Conservation (phyloP, 2,888 invertebrate genomes). For the Brachypterus glaber region DNA sequence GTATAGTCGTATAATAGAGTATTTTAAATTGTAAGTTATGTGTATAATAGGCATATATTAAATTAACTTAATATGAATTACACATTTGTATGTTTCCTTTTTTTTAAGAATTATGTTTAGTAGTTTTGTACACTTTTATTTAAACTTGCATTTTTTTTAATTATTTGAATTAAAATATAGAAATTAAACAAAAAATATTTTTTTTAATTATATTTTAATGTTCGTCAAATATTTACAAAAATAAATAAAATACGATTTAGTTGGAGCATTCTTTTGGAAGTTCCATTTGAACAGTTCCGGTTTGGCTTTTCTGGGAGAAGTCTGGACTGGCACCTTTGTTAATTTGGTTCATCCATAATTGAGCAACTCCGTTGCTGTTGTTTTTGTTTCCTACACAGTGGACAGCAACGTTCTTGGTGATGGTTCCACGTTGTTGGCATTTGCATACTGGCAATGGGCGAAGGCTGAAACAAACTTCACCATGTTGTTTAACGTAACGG, state of each 20-base stretch:
- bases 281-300: slow-evolving; percentile 33
- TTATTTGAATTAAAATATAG: no score
- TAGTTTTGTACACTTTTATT: no score
- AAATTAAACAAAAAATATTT: no score
- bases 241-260: slow-evolving; percentile 8
- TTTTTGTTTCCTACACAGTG: slow-evolving; percentile 37
- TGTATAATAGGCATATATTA: no score
- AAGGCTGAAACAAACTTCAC: slow-evolving; percentile 52
- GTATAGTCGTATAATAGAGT: no score
- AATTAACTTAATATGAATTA: no score
- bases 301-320: slow-evolving; percentile 39
- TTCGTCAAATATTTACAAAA: slow-evolving; percentile 16
- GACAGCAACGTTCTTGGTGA: slow-evolving; percentile 42
- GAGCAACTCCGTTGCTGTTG: no score
- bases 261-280: slow-evolving; percentile 40
- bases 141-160: no score
- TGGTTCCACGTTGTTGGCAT: slow-evolving; percentile 33
- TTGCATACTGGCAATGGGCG: slow-evolving; percentile 49
- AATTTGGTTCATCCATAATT: slow-evolving; percentile 37
- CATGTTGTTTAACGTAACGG: slow-evolving; percentile 44
- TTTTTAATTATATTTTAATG: slow-evolving; percentile 28
- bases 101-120: no score
- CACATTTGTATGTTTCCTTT: no score
- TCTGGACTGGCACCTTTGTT: slow-evolving; percentile 44
- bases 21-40: no score